phyloP scores from a whole-genome alignment of 1,140 invertebrate genomes.

The Oreohelix idahoensis region DNA sequence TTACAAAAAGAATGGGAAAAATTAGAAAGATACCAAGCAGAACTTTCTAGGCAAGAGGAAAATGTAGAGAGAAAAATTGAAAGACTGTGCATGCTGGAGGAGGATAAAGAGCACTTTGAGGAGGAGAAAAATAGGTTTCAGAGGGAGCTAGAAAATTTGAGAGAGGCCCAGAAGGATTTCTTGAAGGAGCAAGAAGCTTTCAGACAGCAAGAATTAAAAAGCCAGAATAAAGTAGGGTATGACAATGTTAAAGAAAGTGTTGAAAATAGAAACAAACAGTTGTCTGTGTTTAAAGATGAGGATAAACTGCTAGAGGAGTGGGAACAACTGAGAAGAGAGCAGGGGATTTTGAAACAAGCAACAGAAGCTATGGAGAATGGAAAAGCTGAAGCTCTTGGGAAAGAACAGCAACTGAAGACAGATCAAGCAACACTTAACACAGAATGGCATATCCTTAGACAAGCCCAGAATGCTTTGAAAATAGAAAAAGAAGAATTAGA shows the following conservation, averaged over 20 bases:
- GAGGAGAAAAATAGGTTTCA: not conserved
- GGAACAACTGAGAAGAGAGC: not conserved
- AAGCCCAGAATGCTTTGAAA: not conserved
- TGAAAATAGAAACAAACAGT: not conserved
- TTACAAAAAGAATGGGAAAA: conserved; percentile 1
- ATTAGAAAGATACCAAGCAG: not conserved
- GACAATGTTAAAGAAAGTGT: not conserved
- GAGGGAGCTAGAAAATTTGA: not conserved
- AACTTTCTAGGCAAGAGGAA: not conserved
- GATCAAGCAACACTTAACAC: not conserved
- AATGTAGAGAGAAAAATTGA: conserved; percentile 1
- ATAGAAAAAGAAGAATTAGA: not conserved
- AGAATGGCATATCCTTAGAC: not conserved
- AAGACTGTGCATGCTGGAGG: not conserved
- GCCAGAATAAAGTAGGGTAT: not conserved
- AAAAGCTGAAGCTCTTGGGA: not conserved
- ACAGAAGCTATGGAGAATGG: not conserved
- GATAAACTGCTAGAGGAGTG: not conserved
- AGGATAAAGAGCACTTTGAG: not conserved
- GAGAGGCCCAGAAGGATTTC: not conserved
- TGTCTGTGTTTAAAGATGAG: not conserved
- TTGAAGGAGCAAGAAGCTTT: not conserved
- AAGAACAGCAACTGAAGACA: not conserved
- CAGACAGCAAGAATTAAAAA: not conserved
- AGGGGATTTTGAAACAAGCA: not conserved